Evolutionary conservation across 2,113 vertebrate genomes (phyloP), one percentile per base, ranked within the genome.

Genomic region (Empidonax alnorum): DNA sequence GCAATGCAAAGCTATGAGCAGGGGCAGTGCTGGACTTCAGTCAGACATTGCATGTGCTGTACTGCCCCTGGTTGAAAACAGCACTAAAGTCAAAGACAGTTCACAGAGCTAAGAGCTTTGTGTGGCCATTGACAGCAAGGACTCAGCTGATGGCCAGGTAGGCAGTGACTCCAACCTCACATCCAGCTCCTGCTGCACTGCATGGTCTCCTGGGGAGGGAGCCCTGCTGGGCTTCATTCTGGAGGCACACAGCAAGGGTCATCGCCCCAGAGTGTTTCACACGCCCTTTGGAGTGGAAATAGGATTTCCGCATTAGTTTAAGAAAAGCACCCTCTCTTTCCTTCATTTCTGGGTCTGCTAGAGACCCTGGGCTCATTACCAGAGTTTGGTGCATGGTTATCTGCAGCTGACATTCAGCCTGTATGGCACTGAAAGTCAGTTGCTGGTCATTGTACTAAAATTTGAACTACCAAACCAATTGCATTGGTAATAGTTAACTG

Each of bases 201-300:
- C 12, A 2, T 6, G 7, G 4, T 7, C 39, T 68, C 15, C 44
- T 58, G 58, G 9, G 0, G 1, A 37, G 33, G 42, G 4, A 37
- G 7, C 6, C 21, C 27, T 0, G 0, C 20, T 61, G 39, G 46
- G 6, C 27, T 41, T 20, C 0, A 0, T 37, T 35, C 12, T 1
- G 0, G 27, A 49, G 31, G 3, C 27, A 41, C 19, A 4, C 1
- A 9, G 7, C 33, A 37, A 42, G 17, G 17, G 8, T 49, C 31
- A 35, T 9, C 23, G 4, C 7, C 6, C 7, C 1, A 4, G 24
- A 6, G 7, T n/a, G 39, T 55, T 69, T 81, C n/a, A 44, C 8
- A 28, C 20, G 14, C 23, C 28, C 73, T 42, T 28, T 63, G 30
- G 66, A 33, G 21, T 21, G 12, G 35, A 71, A 83, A 14, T 6